Evolutionary conservation across 2,797 vertebrate genomes (phyloP).

Genomic region (Scleropages formosus): DNA sequence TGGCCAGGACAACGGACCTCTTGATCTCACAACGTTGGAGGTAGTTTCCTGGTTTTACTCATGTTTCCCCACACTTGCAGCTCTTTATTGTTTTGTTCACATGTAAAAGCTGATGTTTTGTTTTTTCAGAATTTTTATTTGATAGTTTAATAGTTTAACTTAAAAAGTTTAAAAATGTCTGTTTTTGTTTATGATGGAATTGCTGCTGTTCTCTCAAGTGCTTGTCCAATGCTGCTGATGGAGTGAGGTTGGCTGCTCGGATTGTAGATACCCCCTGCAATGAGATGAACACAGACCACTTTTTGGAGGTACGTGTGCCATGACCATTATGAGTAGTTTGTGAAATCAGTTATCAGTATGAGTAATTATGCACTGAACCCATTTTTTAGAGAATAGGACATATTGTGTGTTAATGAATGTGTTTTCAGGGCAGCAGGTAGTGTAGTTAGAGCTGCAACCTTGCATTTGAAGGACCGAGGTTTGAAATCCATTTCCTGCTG

Average conservation of each 20-base stretch:
- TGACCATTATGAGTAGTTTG: too few species aligned
- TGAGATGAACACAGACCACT: slow-evolving; percentile 93
- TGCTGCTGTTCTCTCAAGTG: slow-evolving; percentile 68
- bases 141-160: too few species aligned
- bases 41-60: slow-evolving; percentile 54
- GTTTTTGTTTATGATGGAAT: background rate
- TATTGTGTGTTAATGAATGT: too few species aligned
- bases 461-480: too few species aligned
- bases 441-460: too few species aligned
- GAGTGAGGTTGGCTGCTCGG: slow-evolving; percentile 87
- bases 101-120: background rate
- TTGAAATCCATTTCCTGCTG: too few species aligned
- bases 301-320: slow-evolving; percentile 77
- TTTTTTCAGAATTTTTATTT: too few species aligned
- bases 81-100: background rate
- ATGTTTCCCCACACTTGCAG: background rate
- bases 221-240: slow-evolving; percentile 81
- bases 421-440: too few species aligned
- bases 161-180: too few species aligned
- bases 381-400: too few species aligned
- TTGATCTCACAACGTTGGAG: slow-evolving; percentile 79
- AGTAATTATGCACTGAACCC: too few species aligned
- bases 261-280: slow-evolving; percentile 96
- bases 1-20: slow-evolving; percentile 75
- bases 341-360: too few species aligned